Evolutionary conservation across 1,140 invertebrate species (phyloP), one percentile per base, ranked within the genome.

Genomic region (Sycophaga agraensis): DNA sequence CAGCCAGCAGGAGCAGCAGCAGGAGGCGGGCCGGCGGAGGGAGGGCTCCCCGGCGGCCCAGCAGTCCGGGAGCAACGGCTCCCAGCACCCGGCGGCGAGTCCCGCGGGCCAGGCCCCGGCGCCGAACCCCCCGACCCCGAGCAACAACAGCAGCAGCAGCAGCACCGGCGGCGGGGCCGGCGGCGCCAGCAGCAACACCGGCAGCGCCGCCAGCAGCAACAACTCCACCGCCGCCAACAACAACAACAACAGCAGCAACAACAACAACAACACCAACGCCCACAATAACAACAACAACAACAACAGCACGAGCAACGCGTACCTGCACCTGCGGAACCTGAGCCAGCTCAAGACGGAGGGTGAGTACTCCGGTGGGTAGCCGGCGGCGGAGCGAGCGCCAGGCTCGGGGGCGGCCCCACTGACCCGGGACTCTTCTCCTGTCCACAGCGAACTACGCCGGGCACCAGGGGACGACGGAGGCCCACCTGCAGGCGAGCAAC

Each of bases 361-460:
- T 80, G 65, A 79, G 73, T 74, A 58, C 54, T n/a, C n/a, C n/a
- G n/a, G n/a, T n/a, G n/a, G n/a, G n/a, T n/a, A n/a, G n/a, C n/a
- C n/a, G n/a, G n/a, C n/a, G n/a, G n/a, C n/a, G n/a, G n/a, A n/a
- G n/a, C n/a, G n/a, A n/a, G n/a, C n/a, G n/a, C n/a, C n/a, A n/a
- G n/a, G n/a, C n/a, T n/a, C n/a, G n/a, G n/a, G n/a, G n/a, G n/a
- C n/a, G n/a, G n/a, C n/a, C n/a, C n/a, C n/a, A n/a, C n/a, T n/a
- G n/a, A n/a, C n/a, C n/a, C n/a, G n/a, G n/a, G n/a, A n/a, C n/a
- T 11, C 28, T 11, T 31, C n/a, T 0, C 6, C 2, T 50, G 9
- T 50, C 12, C 16, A 0, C 66, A 85, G 83, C 83, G 71, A 82
- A 82, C 40, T 84, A 84, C 69, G 77, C 71, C 63, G 82, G 76